Evolutionary conservation across 2,113 vertebrate genomes (phyloP).

Genomic region (Hippocampus guttulatus): DNA sequence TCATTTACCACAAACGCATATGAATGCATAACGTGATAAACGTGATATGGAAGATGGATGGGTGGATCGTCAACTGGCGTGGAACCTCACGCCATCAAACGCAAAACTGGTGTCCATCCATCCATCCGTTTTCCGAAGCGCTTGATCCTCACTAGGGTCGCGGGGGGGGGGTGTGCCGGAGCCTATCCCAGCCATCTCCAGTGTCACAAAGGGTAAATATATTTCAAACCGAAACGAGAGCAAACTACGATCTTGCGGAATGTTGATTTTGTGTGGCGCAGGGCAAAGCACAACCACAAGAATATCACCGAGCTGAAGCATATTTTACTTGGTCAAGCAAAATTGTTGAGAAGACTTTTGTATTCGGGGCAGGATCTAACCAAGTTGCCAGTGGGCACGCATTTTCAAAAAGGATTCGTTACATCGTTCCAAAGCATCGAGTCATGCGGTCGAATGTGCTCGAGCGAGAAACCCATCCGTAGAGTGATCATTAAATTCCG

Average conservation of each 20-base stretch:
- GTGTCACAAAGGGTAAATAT: neutral
- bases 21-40: too few relatives aligned
- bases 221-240: neutral
- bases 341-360: neutral
- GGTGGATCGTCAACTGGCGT: neutral
- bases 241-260: neutral
- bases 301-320: neutral
- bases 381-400: constrained; percentile 3
- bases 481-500: neutral
- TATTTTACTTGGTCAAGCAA: neutral
- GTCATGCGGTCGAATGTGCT: constrained; percentile 5
- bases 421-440: constrained; percentile 1
- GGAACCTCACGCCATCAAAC: neutral
- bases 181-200: too few relatives aligned
- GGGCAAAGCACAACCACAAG: neutral
- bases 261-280: neutral
- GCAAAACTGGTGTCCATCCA: too few relatives aligned
- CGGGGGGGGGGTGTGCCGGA: too few relatives aligned
- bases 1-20: too few relatives aligned
- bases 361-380: neutral
- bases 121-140: too few relatives aligned
- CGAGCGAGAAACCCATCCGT: constrained; percentile 1
- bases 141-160: too few relatives aligned
- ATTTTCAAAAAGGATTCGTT: constrained; percentile 12
- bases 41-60: neutral